Conservation (phyloP, 2,888 invertebrate species). For the Parascotia fuliginaria region DNA sequence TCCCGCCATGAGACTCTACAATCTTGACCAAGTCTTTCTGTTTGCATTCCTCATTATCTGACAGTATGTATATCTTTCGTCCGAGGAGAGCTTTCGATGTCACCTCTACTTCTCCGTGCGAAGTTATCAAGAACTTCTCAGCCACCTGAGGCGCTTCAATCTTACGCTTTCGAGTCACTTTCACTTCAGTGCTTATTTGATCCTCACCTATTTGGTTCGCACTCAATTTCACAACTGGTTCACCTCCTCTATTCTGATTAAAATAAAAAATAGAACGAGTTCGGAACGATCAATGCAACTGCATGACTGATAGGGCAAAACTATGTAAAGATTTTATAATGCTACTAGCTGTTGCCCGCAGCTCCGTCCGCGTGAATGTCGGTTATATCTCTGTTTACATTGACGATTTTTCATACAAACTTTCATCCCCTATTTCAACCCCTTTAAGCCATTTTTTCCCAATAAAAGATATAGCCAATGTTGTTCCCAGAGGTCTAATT, state of each 20-base stretch:
- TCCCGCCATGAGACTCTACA: conserved; percentile 69
- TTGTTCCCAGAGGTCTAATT: too few relatives aligned
- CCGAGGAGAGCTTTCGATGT: conserved; percentile 63
- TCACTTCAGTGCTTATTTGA: conserved; percentile 45
- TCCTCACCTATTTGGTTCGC: conserved; percentile 59
- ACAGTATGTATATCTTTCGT: conserved; percentile 65
- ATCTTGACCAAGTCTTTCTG: conserved; percentile 61
- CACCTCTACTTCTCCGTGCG: conserved; percentile 46
- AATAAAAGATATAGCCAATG: too few relatives aligned
- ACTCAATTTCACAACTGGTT: conserved; percentile 64
- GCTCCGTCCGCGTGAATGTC: too few relatives aligned
- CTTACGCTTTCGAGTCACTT: conserved; percentile 56
- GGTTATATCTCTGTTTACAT: too few relatives aligned
- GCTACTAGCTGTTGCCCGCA: too few relatives aligned
- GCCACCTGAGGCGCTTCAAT: conserved; percentile 58
- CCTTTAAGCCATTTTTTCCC: too few relatives aligned
- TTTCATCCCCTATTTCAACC: too few relatives aligned
- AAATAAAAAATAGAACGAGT: not conserved
- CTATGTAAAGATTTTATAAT: too few relatives aligned
- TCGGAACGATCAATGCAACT: too few relatives aligned
- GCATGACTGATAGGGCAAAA: too few relatives aligned
- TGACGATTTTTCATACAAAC: too few relatives aligned
- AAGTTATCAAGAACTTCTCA: conserved; percentile 56
- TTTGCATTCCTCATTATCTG: conserved; percentile 66
- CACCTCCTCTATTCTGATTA: conserved; percentile 51